Base-by-base conservation (phyloP, 2,113 vertebrate species). In the Accipiter cooperii region DNA sequence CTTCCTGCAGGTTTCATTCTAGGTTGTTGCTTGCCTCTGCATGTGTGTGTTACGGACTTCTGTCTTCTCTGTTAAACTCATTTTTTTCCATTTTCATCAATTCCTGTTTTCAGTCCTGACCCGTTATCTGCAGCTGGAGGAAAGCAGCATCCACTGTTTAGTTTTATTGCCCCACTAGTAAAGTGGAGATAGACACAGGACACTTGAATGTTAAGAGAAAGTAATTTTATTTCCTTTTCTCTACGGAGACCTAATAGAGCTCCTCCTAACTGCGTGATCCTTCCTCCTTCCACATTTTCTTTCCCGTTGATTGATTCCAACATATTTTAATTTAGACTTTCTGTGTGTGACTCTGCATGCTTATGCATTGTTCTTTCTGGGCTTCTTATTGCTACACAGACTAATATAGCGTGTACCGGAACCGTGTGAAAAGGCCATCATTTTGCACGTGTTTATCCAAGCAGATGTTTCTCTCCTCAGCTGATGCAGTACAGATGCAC, bases 391-490 rank as follows among this genome's bases (percentile, higher is more conserved):
- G 40, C 49, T 31, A 8, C 18, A 22, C 6, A 4, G 58, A 47
- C 34, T n/a, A 9, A 19, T 4, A 5, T 1, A 47, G 79, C 6
- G 1, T 4, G 33, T 71, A 44, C 25, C 1, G 16, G 46, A 46
- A 15, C 52, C 9, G 2, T n/a, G 38, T 86, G 86, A 25, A 84
- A 91, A 87, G 68, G 51, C 55, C 40, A 70, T 92, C 18, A 17
- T 31, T 74, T 54, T 0, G 0, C 26, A 47, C 58, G 25, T 26
- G 29, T 77, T 93, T 44, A 17, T 46, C 63, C 33, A 6, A 47
- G 70, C 84, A 73, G 84, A 28, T 51, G 90, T 91, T 94, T 91
- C 70, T 83, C 66, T 74, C 66, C 57, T 93, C 80, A 58, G 79
- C 69, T 52, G 60, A 29, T 58, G 24, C 4, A 5, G 14, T 18